These are phyloP conservation scores for Pionites leucogaster DNA, from an alignment of 2,113 vertebrate species.

Conservation along the genomic window DNA sequence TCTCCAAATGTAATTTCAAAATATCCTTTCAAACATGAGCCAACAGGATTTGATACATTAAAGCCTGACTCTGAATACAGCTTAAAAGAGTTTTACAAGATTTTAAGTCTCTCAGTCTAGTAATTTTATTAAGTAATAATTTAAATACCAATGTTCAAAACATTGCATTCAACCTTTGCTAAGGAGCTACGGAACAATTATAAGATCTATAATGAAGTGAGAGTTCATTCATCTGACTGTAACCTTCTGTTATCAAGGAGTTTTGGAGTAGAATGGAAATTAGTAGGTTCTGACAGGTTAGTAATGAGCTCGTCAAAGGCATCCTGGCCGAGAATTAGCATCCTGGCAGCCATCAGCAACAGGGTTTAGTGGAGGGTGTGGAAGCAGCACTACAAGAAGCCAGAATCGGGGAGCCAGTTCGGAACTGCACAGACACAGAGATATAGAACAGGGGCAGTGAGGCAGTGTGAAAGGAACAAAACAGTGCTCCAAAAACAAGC, in stretches of 20 bases:
- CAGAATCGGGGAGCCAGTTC: neutral
- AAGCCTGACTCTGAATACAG: neutral
- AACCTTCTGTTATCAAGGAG: neutral
- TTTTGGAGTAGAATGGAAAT: neutral
- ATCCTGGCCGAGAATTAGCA: neutral
- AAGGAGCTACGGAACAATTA: neutral
- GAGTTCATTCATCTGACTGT: neutral
- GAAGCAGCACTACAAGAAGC: neutral
- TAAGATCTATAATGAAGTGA: neutral
- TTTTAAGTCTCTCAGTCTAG: neutral
- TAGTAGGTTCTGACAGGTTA: neutral
- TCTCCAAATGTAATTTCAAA: neutral
- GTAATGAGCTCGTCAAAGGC: neutral
- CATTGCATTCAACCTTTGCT: neutral
- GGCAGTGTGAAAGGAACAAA: fast-evolving
- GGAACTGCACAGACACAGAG: neutral
- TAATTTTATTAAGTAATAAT: neutral
- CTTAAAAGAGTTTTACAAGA: neutral
- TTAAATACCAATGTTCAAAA: neutral
- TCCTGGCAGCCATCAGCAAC: neutral
- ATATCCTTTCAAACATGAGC: neutral
- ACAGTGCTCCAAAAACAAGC: neutral
- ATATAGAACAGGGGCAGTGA: neutral
- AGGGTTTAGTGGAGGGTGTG: neutral
- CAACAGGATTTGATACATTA: neutral